A percentile compares a stretch with the other conserved stretches of the same genome.
Conservation (phyloP, 2,888 invertebrate genomes). For the Tricholauxania praeusta region DNA sequence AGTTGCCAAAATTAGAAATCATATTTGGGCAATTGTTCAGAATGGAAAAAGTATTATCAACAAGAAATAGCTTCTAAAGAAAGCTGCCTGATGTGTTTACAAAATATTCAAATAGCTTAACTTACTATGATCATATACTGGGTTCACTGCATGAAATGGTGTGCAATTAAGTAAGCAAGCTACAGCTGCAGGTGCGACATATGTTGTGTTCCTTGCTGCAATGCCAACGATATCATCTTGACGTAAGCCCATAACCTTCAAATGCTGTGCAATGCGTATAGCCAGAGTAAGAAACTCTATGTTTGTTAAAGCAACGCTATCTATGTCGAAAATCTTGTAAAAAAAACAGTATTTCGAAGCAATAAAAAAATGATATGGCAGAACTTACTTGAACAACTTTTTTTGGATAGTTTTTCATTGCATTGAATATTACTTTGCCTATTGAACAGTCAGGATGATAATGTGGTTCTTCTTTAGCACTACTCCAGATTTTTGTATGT, state of each 20-base stretch:
- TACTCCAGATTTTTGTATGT: constrained; percentile 50
- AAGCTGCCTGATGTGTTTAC: no score
- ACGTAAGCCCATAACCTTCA: constrained; percentile 45
- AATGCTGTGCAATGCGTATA: constrained; percentile 49
- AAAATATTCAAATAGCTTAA: background rate
- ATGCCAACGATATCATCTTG: constrained; percentile 55
- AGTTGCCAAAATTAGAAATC: no score
- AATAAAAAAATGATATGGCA: no score
- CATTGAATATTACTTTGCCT: constrained; percentile 53
- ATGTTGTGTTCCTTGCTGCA: constrained; percentile 53
- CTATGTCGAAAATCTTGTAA: constrained; percentile 52
- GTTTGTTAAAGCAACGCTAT: constrained; percentile 50
- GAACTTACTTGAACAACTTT: constrained; percentile 47
- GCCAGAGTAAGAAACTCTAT: constrained; percentile 51
- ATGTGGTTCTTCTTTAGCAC: constrained; percentile 42
- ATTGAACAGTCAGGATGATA: constrained; percentile 54
- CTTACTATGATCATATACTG: constrained; percentile 47
- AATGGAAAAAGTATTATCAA: no score
- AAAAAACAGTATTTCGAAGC: background rate
- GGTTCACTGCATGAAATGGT: constrained; percentile 55
- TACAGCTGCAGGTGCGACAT: constrained; percentile 53
- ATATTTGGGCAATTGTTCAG: no score
- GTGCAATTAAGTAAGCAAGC: constrained; percentile 58
- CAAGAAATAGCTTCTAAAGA: no score
- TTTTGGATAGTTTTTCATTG: constrained; percentile 50